Evolutionary conservation across 2,113 vertebrate genomes (phyloP).

Genomic region (Onychostruthus taczanowskii): DNA sequence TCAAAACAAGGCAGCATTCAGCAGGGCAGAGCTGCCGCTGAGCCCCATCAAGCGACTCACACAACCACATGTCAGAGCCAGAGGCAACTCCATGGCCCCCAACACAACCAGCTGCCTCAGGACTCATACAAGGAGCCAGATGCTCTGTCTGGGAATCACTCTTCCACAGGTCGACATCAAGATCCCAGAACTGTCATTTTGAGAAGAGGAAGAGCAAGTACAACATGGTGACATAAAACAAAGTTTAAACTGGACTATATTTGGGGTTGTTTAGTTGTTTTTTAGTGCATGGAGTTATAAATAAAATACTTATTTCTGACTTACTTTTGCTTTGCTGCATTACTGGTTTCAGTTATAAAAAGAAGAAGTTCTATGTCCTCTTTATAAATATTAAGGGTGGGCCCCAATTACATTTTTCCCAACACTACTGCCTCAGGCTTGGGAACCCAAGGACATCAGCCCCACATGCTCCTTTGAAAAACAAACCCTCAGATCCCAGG

Average conservation of each 20-base stretch:
- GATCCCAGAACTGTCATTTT: constrained; percentile 58
- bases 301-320: constrained; percentile 25
- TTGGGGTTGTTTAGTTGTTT: not conserved
- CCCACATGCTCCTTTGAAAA: constrained; percentile 32
- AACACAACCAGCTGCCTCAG: constrained; percentile 20
- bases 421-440: constrained; percentile 39
- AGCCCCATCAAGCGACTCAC: not conserved
- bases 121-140: constrained; percentile 59
- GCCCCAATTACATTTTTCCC: not conserved
- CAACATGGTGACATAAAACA: constrained; percentile 16
- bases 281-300: not conserved
- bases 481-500: constrained; percentile 37
- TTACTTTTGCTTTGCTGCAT: not conserved
- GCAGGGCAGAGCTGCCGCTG: not conserved
- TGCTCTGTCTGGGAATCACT: constrained; percentile 55
- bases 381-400: not conserved
- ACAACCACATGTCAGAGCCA: constrained; percentile 35
- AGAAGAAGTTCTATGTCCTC: not conserved
- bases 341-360: not conserved
- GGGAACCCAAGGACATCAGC: not conserved
- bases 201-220: constrained; percentile 5
- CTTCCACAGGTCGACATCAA: constrained; percentile 39
- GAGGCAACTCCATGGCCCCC: constrained; percentile 29
- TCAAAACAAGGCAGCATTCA: constrained; percentile 3
- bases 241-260: not conserved